Evolutionary conservation across 2,888 invertebrate species (phyloP).

Genomic region (Trachelus tabidus): DNA sequence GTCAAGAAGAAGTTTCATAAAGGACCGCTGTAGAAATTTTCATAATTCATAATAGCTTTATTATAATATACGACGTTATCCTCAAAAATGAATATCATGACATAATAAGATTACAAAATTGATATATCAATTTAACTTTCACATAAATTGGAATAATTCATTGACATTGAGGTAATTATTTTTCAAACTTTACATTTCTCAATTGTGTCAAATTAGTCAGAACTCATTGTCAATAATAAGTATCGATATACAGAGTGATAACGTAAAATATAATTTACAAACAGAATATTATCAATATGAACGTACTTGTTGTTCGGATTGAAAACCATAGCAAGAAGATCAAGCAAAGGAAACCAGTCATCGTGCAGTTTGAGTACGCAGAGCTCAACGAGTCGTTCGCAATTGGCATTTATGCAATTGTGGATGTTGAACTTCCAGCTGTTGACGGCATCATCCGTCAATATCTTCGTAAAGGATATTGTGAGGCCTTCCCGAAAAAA

Average conservation of each 20-base stretch:
- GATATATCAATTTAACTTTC: background rate
- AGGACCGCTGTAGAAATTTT: background rate
- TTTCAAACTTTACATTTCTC: background rate
- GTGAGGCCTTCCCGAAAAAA: slow-evolving; percentile 96
- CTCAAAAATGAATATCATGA: background rate
- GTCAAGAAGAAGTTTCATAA: background rate
- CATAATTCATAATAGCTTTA: too few species aligned
- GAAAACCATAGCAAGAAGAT: slow-evolving; percentile 91
- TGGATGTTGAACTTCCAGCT: slow-evolving; percentile 99
- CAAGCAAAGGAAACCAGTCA: slow-evolving; percentile 92
- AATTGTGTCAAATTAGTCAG: background rate
- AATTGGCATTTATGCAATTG: slow-evolving; percentile 93
- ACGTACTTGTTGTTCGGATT: slow-evolving; percentile 95
- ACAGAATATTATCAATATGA: slow-evolving; percentile 6
- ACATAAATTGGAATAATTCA: background rate
- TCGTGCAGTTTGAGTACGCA: slow-evolving; percentile 90
- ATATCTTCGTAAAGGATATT: slow-evolving; percentile 94
- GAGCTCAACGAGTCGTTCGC: slow-evolving; percentile 90
- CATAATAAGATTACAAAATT: too few species aligned
- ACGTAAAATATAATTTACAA: slow-evolving; percentile 6
- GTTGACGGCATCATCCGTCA: slow-evolving; percentile 97
- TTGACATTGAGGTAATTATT: background rate
- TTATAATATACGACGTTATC: background rate
- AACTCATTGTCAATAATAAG: background rate
- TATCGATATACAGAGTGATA: background rate